A percentile compares a stretch with the other conserved stretches of the same genome.
These are phyloP conservation scores for Leptinotarsa undecemlineata DNA, from an alignment of 1,140 invertebrate species.

Conservation along the genomic window DNA sequence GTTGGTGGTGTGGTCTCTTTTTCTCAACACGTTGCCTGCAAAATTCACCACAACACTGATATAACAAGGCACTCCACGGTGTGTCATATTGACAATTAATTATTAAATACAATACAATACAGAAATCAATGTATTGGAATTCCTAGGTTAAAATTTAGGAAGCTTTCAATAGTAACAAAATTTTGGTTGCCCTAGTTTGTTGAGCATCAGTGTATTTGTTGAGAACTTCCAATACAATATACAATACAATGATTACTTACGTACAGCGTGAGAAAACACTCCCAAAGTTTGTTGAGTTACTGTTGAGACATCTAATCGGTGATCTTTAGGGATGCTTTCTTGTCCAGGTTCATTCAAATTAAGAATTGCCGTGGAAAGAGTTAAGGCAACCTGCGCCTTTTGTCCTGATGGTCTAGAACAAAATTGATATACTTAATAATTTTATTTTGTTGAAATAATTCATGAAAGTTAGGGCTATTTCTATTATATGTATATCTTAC, in stretches of 20 bases:
- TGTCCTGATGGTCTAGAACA: constrained; percentile 60
- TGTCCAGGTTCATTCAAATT: constrained; percentile 71
- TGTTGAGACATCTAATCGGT: constrained; percentile 85
- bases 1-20: too few relatives aligned
- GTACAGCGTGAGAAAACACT: constrained; percentile 81
- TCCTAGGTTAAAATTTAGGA: too few relatives aligned
- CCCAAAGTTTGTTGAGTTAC: constrained; percentile 86
- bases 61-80: too few relatives aligned
- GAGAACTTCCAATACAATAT: too few relatives aligned
- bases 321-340: constrained; percentile 83
- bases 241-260: constrained; percentile 58
- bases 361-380: constrained; percentile 70
- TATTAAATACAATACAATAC: too few relatives aligned
- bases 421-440: constrained; percentile 16
- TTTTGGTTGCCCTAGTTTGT: too few relatives aligned
- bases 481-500: constrained; percentile 53
- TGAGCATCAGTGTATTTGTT: too few relatives aligned
- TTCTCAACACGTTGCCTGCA: too few relatives aligned
- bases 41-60: too few relatives aligned
- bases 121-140: too few relatives aligned
- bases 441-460: background rate
- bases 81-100: too few relatives aligned
- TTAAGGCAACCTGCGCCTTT: constrained; percentile 74
- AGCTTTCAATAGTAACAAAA: too few relatives aligned
- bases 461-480: background rate